Conservation (phyloP, 2,113 vertebrate species). For the Mus pahari region DNA sequence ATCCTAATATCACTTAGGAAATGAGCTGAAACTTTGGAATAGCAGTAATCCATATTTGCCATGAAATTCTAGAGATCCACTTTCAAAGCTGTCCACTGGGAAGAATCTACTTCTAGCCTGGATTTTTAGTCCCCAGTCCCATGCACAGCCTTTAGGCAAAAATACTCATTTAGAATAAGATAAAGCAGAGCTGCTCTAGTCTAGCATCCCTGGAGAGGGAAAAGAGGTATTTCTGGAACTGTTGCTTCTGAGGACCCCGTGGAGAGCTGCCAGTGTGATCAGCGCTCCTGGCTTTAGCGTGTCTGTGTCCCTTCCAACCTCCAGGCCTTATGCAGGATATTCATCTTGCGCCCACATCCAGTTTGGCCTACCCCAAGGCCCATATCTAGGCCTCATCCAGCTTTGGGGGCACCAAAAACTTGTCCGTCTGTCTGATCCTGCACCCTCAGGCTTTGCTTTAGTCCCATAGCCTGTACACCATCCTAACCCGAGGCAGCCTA, state of each 20-base stretch:
- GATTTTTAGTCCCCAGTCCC: neutral
- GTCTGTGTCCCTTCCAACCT: neutral
- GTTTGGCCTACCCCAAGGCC: neutral
- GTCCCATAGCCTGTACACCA: neutral
- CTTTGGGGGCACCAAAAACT: neutral
- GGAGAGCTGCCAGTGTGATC: neutral
- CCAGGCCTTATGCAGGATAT: neutral
- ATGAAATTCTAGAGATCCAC: neutral
- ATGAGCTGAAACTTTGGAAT: neutral
- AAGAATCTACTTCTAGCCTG: neutral
- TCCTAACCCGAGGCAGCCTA: neutral
- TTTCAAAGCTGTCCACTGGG: neutral
- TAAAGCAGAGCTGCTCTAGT: neutral
- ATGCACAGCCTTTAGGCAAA: neutral
- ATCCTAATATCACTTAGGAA: neutral
- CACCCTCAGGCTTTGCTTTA: neutral
- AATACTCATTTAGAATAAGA: neutral
- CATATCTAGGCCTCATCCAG: neutral
- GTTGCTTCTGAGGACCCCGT: neutral
- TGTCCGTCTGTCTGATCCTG: neutral
- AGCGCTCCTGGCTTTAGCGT: neutral
- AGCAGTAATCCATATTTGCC: neutral
- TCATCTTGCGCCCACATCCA: neutral
- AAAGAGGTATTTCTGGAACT: neutral
- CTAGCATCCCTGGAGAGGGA: neutral